Evolutionary conservation across 2,888 invertebrate genomes (phyloP).

Genomic region (Cryptosula pallasiana): DNA sequence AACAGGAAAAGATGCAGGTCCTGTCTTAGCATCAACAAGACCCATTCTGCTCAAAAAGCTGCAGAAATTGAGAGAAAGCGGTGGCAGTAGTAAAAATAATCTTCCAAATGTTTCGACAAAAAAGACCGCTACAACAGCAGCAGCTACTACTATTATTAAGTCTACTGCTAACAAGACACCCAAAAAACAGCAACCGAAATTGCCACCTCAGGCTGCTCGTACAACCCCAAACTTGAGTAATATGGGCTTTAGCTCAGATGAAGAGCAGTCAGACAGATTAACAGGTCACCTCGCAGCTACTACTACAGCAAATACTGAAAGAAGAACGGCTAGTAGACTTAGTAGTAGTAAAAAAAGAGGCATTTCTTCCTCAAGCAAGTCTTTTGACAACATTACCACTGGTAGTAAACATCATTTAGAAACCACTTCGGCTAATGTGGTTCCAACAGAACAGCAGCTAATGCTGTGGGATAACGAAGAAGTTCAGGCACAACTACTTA

Average conservation of each 20-base stretch:
- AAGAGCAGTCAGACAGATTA: neutral
- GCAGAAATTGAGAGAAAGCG: neutral
- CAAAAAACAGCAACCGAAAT: too few species aligned
- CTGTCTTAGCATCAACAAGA: neutral
- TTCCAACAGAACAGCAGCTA: neutral
- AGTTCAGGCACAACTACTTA: neutral
- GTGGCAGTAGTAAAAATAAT: too few species aligned
- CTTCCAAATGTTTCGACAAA: too few species aligned
- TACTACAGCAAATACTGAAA: neutral
- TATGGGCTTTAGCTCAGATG: conserved; percentile 22
- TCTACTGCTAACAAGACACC: neutral
- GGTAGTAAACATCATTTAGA: neutral
- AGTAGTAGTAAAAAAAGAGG: too few species aligned
- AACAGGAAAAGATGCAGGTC: conserved; percentile 18
- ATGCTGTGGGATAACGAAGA: neutral
- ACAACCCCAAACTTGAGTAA: neutral
- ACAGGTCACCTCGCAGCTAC: neutral
- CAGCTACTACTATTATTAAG: too few species aligned
- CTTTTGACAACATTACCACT: neutral
- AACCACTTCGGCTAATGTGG: neutral
- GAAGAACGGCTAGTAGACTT: neutral
- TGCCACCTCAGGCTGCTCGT: neutral
- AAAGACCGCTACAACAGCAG: too few species aligned
- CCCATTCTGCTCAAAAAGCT: conserved; percentile 14
- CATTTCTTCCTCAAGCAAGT: neutral